Percentiles rank a stretch among this genome's conserved stretches.
Evolutionary conservation across 2,113 vertebrate genomes (phyloP).

Genomic region (Cariama cristata): DNA sequence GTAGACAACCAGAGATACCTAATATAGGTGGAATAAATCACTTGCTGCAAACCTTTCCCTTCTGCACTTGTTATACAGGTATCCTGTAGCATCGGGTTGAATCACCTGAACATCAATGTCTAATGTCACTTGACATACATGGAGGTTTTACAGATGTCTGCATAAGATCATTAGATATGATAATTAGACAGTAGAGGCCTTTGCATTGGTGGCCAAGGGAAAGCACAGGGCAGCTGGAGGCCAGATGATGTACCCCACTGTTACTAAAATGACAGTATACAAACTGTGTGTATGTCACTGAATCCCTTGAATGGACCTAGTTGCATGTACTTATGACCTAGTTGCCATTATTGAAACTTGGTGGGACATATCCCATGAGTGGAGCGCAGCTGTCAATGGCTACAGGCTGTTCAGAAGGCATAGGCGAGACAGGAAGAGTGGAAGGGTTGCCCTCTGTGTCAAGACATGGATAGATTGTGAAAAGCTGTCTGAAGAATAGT

Average conservation of each 20-base stretch:
- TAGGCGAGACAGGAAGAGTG: accelerated
- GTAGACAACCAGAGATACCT: background rate
- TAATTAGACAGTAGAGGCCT: background rate
- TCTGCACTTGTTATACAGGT: background rate
- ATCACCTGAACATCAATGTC: background rate
- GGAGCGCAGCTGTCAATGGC: background rate
- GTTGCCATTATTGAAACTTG: background rate
- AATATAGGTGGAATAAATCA: background rate
- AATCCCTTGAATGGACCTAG: background rate
- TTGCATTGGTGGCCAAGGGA: background rate
- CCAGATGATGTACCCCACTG: background rate
- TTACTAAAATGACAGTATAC: background rate
- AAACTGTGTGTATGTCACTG: accelerated
- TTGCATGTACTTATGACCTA: background rate
- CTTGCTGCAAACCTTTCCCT: background rate
- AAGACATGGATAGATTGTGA: background rate
- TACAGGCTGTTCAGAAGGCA: background rate
- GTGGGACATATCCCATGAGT: background rate
- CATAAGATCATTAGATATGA: background rate
- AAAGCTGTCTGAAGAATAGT: background rate
- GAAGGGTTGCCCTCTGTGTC: accelerated
- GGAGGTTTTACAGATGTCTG: background rate
- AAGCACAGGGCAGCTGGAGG: too few relatives aligned
- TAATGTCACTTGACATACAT: background rate
- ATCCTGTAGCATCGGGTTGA: background rate